These are phyloP conservation scores for Dorcus parallelipipedus DNA, from an alignment of 2,888 invertebrate species.

Conservation along the genomic window DNA sequence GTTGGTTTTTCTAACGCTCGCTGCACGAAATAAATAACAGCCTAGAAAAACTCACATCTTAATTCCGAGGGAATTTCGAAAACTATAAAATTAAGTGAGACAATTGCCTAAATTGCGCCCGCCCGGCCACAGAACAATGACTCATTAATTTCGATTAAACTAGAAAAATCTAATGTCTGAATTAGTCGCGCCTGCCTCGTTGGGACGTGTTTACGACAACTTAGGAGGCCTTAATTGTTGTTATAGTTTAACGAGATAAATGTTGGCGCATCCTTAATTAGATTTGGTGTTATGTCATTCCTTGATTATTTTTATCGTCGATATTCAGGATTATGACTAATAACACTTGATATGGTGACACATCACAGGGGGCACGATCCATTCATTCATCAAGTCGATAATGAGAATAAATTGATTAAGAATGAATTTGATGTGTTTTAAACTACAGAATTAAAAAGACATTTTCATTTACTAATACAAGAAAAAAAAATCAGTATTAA, in stretches of 20 bases:
- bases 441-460: no score
- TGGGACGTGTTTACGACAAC: constrained; percentile 1
- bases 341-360: no score
- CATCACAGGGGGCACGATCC: no score
- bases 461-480: no score
- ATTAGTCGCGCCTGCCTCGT: constrained; percentile 15
- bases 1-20: not conserved
- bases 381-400: no score
- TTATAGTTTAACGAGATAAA: not conserved
- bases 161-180: constrained; percentile 17
- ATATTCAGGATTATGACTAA: no score
- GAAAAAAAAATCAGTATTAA: no score
- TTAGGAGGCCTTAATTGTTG: constrained; percentile 1
- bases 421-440: no score
- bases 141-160: constrained; percentile 23
- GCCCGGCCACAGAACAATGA: constrained; percentile 15
- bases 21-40: not conserved
- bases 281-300: no score
- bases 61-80: constrained; percentile 16
- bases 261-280: no score
- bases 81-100: constrained; percentile 20
- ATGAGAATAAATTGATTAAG: no score
- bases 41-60: not conserved
- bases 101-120: constrained; percentile 22
- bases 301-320: no score